Base-by-base conservation (phyloP, 2,888 invertebrate genomes). In the Eugnorisma glareosa region DNA sequence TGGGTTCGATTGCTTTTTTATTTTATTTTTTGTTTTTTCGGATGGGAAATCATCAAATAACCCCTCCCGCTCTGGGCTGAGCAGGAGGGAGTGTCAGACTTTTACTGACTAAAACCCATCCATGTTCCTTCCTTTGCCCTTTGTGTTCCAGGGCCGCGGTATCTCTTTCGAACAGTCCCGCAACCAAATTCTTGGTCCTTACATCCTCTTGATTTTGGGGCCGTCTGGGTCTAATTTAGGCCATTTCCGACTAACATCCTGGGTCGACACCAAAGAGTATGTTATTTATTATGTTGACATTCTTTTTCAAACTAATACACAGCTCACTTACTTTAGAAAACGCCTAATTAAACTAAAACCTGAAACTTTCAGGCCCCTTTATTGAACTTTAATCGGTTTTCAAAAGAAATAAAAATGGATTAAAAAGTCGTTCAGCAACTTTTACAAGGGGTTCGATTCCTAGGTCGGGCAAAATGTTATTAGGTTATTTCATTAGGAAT, bases 351-450 rank as follows among this genome's bases (percentile, higher is more conserved):
- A 70, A 67, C 66, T 64, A 79, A 73, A 78, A 70, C 45, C 68
- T 11, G 59, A 67, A 78, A 75, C 69, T 75, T 59, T 72, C n/a
- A 71, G 66, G 74, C 57, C 68, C 73, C 51, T 84, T 86, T 79
- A 85, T 82, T 77, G 82, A 85, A 88, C 86, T 88, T 87, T 72
- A 87, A 89, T 87, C 86, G 83, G 83, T 83, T 81, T 81, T 74
- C 75, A 86, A 83, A 80, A 88, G 85, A 85, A 87, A 90, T 90
- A 87, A 89, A 90, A 91, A 88, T 77, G 81, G 86, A 90, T 91
- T 90, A 90, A 90, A 89, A 90, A 90, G 85, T 88, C 90, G 84
- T 89, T 89, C 21, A 64, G 59, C 74, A 89, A 90, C 84, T 90
- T 91, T 90, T 82, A 81, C 85, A n/a, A n/a, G n/a, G n/a, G 35